These are phyloP conservation scores for Holacanthus passer DNA, from an alignment of 2,113 vertebrate genomes.

Conservation along the genomic window DNA sequence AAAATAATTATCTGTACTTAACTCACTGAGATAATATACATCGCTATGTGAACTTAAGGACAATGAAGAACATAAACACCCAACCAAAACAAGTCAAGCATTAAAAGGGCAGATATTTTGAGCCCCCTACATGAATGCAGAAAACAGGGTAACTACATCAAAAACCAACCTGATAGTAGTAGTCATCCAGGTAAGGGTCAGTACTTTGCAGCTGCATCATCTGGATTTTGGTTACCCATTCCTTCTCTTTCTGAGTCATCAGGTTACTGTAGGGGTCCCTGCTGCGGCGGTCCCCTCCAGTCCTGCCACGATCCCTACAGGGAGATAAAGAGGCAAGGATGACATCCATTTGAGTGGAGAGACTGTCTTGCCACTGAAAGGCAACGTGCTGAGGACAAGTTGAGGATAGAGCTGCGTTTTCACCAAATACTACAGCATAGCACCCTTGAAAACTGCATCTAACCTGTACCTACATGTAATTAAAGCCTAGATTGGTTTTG, in stretches of 20 bases:
- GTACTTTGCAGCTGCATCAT: constrained; percentile 99
- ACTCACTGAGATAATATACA: background rate
- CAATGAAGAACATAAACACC: background rate
- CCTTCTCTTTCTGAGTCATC: constrained; percentile 97
- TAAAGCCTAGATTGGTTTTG: too few species aligned
- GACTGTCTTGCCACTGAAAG: background rate
- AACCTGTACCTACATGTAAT: too few species aligned
- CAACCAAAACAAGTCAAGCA: background rate
- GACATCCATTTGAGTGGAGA: background rate
- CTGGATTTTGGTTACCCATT: constrained; percentile 98
- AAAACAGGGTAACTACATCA: background rate
- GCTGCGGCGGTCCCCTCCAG: constrained; percentile 86
- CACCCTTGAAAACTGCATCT: too few species aligned
- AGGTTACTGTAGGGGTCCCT: constrained; percentile 95
- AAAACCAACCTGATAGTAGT: constrained; percentile 90
- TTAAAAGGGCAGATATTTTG: background rate
- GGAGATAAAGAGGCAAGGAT: constrained; percentile 20
- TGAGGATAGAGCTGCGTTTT: too few species aligned
- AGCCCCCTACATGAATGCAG: background rate
- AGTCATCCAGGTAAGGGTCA: constrained; percentile 97
- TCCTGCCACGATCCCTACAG: constrained; percentile 86
- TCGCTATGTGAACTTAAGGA: background rate
- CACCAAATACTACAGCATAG: too few species aligned
- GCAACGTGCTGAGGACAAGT: too few species aligned
- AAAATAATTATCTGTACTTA: background rate